Conservation (phyloP, 2,888 invertebrate species). For the Spisula solida region DNA sequence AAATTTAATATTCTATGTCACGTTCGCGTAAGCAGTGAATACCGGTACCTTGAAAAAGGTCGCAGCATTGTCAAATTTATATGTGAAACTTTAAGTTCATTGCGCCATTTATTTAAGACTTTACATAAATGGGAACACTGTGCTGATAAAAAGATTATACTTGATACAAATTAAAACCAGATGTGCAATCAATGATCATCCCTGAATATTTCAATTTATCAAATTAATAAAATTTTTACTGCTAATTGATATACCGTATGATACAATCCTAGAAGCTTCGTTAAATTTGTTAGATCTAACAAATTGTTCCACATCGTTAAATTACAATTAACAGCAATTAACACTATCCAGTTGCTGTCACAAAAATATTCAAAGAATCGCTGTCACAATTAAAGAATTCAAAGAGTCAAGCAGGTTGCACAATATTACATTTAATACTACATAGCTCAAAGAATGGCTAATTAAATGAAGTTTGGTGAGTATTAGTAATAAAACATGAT, state of each 20-base stretch:
- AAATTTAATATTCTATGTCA: too few relatives aligned
- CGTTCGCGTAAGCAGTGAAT: too few relatives aligned
- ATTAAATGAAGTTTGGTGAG: neutral
- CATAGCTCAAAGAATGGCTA: neutral
- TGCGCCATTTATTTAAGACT: too few relatives aligned
- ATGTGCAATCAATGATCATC: too few relatives aligned
- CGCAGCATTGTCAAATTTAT: too few relatives aligned
- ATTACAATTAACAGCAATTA: neutral
- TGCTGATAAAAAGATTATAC: too few relatives aligned
- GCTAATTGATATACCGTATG: constrained; percentile 36
- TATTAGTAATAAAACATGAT: neutral
- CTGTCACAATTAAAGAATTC: neutral
- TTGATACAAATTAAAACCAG: too few relatives aligned
- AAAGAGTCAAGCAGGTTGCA: neutral
- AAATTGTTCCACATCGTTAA: constrained; percentile 39
- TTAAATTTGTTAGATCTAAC: constrained; percentile 44
- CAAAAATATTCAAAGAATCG: constrained; percentile 2
- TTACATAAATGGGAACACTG: too few relatives aligned
- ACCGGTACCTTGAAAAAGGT: too few relatives aligned
- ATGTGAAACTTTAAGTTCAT: too few relatives aligned
- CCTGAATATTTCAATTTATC: too few relatives aligned
- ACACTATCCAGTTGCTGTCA: neutral
- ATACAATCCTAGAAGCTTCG: constrained; percentile 47
- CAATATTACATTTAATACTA: constrained; percentile 1
- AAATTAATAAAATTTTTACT: too few relatives aligned